Evolutionary conservation across 2,797 vertebrate genomes (phyloP), one percentile per base, ranked within the genome.

Genomic region (Coregonus sp.): DNA sequence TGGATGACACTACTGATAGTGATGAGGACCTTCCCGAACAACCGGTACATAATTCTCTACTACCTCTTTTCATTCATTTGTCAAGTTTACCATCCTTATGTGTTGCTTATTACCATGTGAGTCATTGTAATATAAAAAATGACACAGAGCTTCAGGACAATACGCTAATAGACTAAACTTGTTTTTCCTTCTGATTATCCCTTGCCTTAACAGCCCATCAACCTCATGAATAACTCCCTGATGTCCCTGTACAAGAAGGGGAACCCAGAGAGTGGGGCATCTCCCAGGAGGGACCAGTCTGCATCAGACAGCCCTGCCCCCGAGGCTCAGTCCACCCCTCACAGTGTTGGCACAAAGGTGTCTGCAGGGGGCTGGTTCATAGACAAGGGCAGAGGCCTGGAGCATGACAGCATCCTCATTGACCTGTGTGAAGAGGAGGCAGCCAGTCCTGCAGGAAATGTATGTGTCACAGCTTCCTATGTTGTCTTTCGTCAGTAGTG

Each of bases 161-260:
- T 63, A 7, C 11, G 20, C 59, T 63, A 63, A 63, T 63, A 25
- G 20, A 63, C 9, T 11, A 12, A 20, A 20, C 59, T 7, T 25
- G 9, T 66, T 66, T 66, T 7, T 3, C 54, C 9, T 9, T 61
- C 2, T 20, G 7, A 25, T 54, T 69, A 86, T 71, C 78, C 33
- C 15, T 12, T 25, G 6, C 7, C 18, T 82, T 73, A 56, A 1
- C 92, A 99, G 98, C 90, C 91, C 86, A 81, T 89, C 72, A 97
- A 97, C 90, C 96, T 96, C 76, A 95, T 99, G 97, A 99, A 99
- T 92, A 95, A 82, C 79, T 98, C 97, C n/a, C 86, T 99, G 40
- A 90, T 96, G 4, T 96, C 94, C 15, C 93, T 99, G 50, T 99
- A 99, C 87, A 95, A 94, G 76, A 97, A 95, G 81, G 94, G 93